Evolutionary conservation across 2,888 invertebrate species (phyloP).

Genomic region (Brenthis ino): DNA sequence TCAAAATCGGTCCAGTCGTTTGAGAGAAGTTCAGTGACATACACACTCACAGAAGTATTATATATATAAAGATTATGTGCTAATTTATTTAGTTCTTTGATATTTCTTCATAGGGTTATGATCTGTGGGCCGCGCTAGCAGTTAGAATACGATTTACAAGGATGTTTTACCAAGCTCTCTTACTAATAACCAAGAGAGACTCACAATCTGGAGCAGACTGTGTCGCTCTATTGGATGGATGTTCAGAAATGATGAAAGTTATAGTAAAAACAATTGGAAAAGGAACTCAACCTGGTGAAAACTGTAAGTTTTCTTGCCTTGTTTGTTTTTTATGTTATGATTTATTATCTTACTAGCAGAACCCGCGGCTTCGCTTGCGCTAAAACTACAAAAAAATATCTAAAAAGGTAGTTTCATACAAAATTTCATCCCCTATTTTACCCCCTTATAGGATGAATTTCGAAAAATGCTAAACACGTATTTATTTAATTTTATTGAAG

Average conservation of each 20-base stretch:
- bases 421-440: too few relatives aligned
- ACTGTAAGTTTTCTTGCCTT: slow-evolving; percentile 69
- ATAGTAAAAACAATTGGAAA: slow-evolving; percentile 89
- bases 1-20: too few relatives aligned
- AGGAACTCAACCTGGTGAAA: slow-evolving; percentile 85
- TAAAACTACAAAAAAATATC: too few relatives aligned
- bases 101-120: slow-evolving; percentile 52
- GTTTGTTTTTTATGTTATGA: not conserved
- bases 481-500: too few relatives aligned
- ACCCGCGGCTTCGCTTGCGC: too few relatives aligned
- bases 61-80: too few relatives aligned
- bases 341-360: not conserved
- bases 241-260: slow-evolving; percentile 90
- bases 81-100: too few relatives aligned
- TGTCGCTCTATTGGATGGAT: slow-evolving; percentile 90
- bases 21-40: too few relatives aligned
- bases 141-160: slow-evolving; percentile 93
- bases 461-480: too few relatives aligned
- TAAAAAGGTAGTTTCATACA: too few relatives aligned
- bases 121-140: slow-evolving; percentile 85
- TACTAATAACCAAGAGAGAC: slow-evolving; percentile 86
- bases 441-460: too few relatives aligned
- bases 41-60: too few relatives aligned
- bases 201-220: slow-evolving; percentile 88
- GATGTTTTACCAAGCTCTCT: slow-evolving; percentile 91